Evolutionary conservation across 35 echinoderm and acorn worm species (phyloP).

Genomic region (Amphiura filiformis): DNA sequence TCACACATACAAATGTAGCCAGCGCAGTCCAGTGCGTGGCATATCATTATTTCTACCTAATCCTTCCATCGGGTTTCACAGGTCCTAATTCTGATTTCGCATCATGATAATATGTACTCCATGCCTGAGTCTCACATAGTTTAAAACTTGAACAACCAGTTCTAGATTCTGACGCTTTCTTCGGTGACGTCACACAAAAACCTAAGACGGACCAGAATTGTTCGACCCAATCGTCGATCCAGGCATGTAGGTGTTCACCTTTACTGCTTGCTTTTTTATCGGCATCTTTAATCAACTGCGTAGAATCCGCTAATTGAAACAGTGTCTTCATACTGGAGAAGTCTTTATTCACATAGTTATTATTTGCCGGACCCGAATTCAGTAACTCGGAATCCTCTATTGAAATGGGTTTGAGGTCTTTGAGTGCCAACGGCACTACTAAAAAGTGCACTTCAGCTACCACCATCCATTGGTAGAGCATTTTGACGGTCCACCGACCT

Average conservation of each 20-base stretch:
- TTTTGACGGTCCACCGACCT: slow-evolving; percentile 80
- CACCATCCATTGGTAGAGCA: slow-evolving; percentile 80
- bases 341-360: slow-evolving; percentile 81
- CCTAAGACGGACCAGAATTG: slow-evolving; percentile 75
- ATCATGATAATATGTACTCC: slow-evolving; percentile 88
- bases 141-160: slow-evolving; percentile 53
- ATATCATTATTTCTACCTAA: slow-evolving; percentile 56
- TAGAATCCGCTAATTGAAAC: slow-evolving; percentile 65
- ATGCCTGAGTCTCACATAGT: slow-evolving; percentile 56
- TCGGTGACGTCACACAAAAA: slow-evolving; percentile 41
- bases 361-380: slow-evolving; percentile 69
- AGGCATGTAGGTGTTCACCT: slow-evolving; percentile 48
- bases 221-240: slow-evolving; percentile 67
- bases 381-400: not conserved
- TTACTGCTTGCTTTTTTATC: slow-evolving; percentile 44
- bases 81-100: slow-evolving; percentile 69
- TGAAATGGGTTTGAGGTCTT: slow-evolving; percentile 37
- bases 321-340: slow-evolving; percentile 71
- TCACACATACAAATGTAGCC: too few relatives aligned
- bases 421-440: slow-evolving; percentile 65
- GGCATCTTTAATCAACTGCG: slow-evolving; percentile 52
- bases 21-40: not conserved
- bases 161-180: not conserved
- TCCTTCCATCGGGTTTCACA: slow-evolving; percentile 74
- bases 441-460: slow-evolving; percentile 85